Evolutionary conservation across 2,888 invertebrate genomes (phyloP).

Genomic region (Pomacea canaliculata): DNA sequence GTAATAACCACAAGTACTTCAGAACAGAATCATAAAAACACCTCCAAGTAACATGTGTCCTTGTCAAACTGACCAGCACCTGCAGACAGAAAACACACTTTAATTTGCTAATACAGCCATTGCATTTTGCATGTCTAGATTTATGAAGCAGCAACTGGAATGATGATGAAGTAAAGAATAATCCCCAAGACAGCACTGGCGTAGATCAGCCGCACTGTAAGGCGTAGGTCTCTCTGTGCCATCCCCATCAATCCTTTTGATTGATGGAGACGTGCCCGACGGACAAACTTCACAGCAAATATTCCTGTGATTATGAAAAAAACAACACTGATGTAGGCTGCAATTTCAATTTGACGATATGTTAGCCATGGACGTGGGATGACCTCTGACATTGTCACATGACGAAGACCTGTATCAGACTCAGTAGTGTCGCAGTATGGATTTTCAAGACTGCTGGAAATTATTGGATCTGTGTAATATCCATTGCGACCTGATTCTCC

Average conservation of each 20-base stretch:
- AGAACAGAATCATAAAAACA: too few species aligned
- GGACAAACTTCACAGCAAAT: constrained; percentile 53
- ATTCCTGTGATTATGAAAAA: constrained; percentile 52
- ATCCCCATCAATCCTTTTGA: constrained; percentile 61
- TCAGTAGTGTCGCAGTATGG: constrained; percentile 63
- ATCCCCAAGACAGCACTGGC: constrained; percentile 48
- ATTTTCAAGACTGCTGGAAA: constrained; percentile 55
- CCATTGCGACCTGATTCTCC: constrained; percentile 31
- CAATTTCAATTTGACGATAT: constrained; percentile 55
- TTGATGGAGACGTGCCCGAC: constrained; percentile 53
- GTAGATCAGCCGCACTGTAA: constrained; percentile 55
- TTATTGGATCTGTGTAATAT: constrained; percentile 48
- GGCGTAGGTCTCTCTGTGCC: constrained; percentile 55
- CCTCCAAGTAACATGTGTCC: too few species aligned
- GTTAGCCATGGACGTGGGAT: constrained; percentile 60
- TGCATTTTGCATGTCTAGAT: too few species aligned
- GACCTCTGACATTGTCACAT: constrained; percentile 57
- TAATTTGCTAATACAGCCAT: too few species aligned
- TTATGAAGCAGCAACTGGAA: constrained; percentile 33
- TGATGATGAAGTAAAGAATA: constrained; percentile 41
- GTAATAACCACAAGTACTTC: too few species aligned
- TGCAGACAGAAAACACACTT: too few species aligned
- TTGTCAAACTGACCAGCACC: too few species aligned
- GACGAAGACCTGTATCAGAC: constrained; percentile 53
- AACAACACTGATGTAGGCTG: constrained; percentile 52